phyloP scores from a whole-genome alignment of 1,140 invertebrate genomes.

The Bombus sibiricus region DNA sequence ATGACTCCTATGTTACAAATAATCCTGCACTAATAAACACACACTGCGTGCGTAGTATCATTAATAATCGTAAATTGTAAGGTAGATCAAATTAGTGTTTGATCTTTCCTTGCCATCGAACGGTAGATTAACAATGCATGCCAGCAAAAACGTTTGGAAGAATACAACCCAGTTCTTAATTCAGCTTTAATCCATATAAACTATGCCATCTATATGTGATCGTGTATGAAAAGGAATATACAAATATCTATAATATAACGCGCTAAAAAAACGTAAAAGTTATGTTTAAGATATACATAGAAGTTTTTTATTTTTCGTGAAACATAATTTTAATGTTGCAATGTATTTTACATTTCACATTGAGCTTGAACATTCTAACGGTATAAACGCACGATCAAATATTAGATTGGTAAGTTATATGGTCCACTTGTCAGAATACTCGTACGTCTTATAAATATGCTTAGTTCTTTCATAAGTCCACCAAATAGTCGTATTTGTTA shows the following conservation, averaged over 20 bases:
- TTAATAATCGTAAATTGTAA: slow-evolving; percentile 49
- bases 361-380: neutral
- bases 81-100: slow-evolving; percentile 38
- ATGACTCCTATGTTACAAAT: slow-evolving; percentile 54
- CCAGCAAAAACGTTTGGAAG: slow-evolving; percentile 37
- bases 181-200: slow-evolving; percentile 27
- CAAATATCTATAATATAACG: neutral
- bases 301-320: slow-evolving; percentile 2
- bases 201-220: slow-evolving; percentile 15
- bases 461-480: slow-evolving; percentile 23
- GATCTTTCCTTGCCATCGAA: slow-evolving; percentile 33
- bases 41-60: slow-evolving; percentile 36
- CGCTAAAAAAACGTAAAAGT: neutral
- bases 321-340: neutral
- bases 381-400: slow-evolving; percentile 20
- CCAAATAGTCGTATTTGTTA: slow-evolving; percentile 37
- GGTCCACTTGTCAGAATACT: slow-evolving; percentile 41
- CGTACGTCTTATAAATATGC: slow-evolving; percentile 45
- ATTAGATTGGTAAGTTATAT: slow-evolving; percentile 13
- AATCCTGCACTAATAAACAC: slow-evolving; percentile 34
- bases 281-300: neutral
- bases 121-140: slow-evolving; percentile 34
- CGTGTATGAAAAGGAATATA: neutral
- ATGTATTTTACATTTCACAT: neutral
- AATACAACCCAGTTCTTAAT: slow-evolving; percentile 38